These are phyloP conservation scores for Melanostoma mellinum DNA, from an alignment of 2,888 invertebrate species.

Conservation along the genomic window DNA sequence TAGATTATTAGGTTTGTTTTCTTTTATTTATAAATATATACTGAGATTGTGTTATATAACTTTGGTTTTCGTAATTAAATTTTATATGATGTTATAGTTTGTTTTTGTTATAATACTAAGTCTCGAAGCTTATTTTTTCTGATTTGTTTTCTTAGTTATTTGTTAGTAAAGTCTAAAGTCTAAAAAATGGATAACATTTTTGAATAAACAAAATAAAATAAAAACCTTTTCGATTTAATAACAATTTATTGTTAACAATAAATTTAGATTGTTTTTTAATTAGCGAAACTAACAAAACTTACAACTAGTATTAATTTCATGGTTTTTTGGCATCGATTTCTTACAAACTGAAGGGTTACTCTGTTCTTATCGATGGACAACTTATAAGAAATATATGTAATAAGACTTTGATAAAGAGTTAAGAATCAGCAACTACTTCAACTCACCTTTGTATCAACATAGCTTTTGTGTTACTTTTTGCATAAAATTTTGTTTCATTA, in stretches of 20 bases:
- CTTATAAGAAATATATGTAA: conserved; percentile 5
- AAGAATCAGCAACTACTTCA: conserved; percentile 70
- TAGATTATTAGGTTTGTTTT: conserved; percentile 53
- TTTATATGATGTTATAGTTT: conserved; percentile 22
- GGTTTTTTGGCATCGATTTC: conserved; percentile 68
- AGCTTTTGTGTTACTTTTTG: conserved; percentile 63
- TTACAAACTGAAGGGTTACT: conserved; percentile 57
- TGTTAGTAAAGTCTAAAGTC: conserved; percentile 27
- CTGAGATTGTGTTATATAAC: conserved; percentile 22
- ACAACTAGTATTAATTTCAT: conserved; percentile 53
- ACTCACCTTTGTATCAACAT: conserved; percentile 69
- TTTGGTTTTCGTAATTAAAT: conserved; percentile 33
- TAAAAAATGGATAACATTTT: conserved; percentile 55
- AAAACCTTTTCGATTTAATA: conserved; percentile 48
- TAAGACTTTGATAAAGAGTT: conserved; percentile 1
- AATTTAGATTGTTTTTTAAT: conserved; percentile 22
- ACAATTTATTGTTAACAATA: conserved; percentile 19
- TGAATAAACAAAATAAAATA: conserved; percentile 44
- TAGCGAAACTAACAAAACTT: conserved; percentile 68
- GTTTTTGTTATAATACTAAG: conserved; percentile 40
- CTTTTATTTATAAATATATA: conserved; percentile 62
- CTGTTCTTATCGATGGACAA: conserved; percentile 59
- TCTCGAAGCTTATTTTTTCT: conserved; percentile 56
- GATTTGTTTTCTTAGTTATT: conserved; percentile 26
- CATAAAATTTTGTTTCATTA: conserved; percentile 25